These are phyloP conservation scores for Thalpophila matura DNA, from an alignment of 2,888 invertebrate species.

Conservation along the genomic window DNA sequence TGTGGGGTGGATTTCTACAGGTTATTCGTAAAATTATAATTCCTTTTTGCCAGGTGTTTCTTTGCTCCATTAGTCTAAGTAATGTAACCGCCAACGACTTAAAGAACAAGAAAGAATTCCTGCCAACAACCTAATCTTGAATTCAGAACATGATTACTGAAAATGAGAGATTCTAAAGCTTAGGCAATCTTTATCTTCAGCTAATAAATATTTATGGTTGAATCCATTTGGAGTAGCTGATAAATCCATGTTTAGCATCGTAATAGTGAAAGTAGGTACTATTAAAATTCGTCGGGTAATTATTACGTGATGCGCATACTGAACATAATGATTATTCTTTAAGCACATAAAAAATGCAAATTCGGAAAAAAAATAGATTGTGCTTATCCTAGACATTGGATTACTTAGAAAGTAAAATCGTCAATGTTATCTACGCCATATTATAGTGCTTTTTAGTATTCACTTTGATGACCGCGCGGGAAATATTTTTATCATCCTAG, in stretches of 20 bases:
- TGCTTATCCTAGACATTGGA: slow-evolving; percentile 21
- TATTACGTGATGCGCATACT: slow-evolving; percentile 32
- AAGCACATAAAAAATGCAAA: slow-evolving; percentile 47
- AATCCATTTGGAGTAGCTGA: slow-evolving; percentile 14
- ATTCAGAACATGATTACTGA: slow-evolving; percentile 11
- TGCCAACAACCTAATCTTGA: slow-evolving; percentile 6
- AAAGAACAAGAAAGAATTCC: no score
- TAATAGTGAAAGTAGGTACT: slow-evolving; percentile 52
- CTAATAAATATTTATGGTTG: slow-evolving; percentile 25
- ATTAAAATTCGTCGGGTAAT: slow-evolving; percentile 45
- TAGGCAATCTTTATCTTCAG: slow-evolving; percentile 8
- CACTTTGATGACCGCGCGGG: not conserved
- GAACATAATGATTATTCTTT: slow-evolving; percentile 19
- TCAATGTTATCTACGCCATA: slow-evolving; percentile 1
- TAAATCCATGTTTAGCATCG: slow-evolving; percentile 26
- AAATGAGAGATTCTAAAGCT: slow-evolving; percentile 4
- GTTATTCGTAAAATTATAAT: slow-evolving; percentile 39
- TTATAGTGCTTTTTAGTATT: not conserved
- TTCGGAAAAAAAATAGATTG: slow-evolving; percentile 32
- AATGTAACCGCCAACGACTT: slow-evolving; percentile 4
- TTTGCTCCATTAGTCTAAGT: slow-evolving; percentile 25
- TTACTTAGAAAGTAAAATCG: slow-evolving; percentile 44
- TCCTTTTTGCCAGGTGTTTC: slow-evolving; percentile 25
- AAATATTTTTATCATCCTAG: no score
- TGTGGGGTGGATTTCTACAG: slow-evolving; percentile 20